Evolutionary conservation across 1,140 invertebrate genomes (phyloP), one percentile per base, ranked within the genome.

Genomic region (Battus philenor): DNA sequence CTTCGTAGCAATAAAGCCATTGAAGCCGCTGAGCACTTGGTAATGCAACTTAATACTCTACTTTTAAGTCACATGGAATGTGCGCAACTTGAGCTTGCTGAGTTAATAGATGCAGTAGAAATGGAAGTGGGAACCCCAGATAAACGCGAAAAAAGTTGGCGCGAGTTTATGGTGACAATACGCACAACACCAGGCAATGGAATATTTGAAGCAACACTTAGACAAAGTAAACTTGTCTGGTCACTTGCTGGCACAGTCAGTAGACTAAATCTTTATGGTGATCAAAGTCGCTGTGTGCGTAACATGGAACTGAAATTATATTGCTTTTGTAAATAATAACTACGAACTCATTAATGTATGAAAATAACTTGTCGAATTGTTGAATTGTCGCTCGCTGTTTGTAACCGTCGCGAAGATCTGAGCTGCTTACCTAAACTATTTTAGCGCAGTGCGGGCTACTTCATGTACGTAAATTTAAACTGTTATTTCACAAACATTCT

Each of bases 201-300:
- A 0, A 71, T 93, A 11, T 95, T 95, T 62, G 94, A 95, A 71
- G 91, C 88, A 0, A 93, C 93, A 0, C 77, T 94, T 1, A 82
- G 88, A 2, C 71, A 88, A 1, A 52, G 71, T 4, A 52, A 57
- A 46, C 61, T 59, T 4, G 24, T 50, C 10, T 89, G 66, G 54
- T 73, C 80, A 2, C 54, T 91, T 0, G 87, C 88, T 0, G 93
- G 93, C 1, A 89, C 90, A 1, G 87, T 95, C 9, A 95, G 93
- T 61, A 87, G 94, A 11, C 86, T 95, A 10, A 95, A 95, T 73
- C 67, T 91, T 15, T 95, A 95, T 54, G 92, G 92, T 3, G 89
- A 89, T 43, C 93, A 95, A 75, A 94, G 93, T 74, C 86, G 84
- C 47, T 96, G 94, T 67, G 88, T 95, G 11, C 85, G 90, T 33